phyloP scores from a whole-genome alignment of 1,140 invertebrate species.

The Bombus turneri region DNA sequence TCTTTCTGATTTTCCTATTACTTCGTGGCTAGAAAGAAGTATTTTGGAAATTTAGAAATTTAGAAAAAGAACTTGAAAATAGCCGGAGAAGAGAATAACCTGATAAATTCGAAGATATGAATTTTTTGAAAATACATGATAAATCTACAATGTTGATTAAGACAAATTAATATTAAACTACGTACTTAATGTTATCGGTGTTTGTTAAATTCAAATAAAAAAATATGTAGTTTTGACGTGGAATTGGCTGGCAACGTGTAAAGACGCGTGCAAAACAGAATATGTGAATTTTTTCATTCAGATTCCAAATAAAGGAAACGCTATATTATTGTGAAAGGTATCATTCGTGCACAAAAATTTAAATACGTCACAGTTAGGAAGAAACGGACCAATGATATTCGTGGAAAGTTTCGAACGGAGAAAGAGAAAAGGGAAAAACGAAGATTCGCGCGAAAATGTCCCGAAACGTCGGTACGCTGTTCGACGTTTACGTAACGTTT shows the following conservation, averaged over 20 bases:
- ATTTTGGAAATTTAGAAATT: no score
- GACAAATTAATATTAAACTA: background rate
- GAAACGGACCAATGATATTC: background rate
- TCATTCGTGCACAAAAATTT: background rate
- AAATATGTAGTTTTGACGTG: no score
- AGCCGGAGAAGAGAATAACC: background rate
- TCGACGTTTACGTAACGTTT: conserved; percentile 67
- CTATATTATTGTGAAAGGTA: background rate
- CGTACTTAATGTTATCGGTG: background rate
- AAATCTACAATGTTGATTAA: background rate
- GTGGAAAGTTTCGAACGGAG: background rate
- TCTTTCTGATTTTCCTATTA: no score
- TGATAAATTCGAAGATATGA: background rate
- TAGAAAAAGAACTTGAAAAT: no score
- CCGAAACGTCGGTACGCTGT: conserved; percentile 42
- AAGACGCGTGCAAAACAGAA: no score
- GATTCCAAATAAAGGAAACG: background rate
- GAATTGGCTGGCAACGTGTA: no score
- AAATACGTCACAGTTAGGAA: background rate
- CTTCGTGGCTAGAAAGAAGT: no score
- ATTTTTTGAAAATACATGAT: background rate
- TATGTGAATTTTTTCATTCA: no score
- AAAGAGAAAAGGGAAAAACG: background rate
- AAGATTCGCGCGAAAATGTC: conserved; percentile 44
- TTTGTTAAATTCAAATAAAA: background rate